Conservation (phyloP, 2,888 invertebrate genomes). For the Aromia moschata region DNA sequence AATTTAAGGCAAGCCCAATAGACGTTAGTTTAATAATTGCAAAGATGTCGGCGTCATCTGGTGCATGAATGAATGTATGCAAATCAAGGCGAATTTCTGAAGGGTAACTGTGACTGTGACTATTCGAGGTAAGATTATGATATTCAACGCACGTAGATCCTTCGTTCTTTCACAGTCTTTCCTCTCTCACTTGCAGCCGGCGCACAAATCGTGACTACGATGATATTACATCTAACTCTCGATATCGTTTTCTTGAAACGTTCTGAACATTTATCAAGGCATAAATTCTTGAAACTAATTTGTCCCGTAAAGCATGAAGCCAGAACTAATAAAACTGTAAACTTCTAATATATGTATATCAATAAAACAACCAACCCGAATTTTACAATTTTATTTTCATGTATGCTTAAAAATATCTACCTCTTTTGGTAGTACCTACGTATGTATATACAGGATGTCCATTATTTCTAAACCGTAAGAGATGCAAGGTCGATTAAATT, state of each 20-base stretch:
- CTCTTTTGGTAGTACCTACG: no score
- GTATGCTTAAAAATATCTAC: no score
- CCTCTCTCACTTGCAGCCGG: slow-evolving; percentile 56
- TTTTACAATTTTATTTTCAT: no score
- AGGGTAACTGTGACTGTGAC: slow-evolving; percentile 41
- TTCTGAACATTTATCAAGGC: slow-evolving; percentile 24
- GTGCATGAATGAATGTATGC: slow-evolving; percentile 41
- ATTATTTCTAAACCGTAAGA: no score
- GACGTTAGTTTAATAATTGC: slow-evolving; percentile 35
- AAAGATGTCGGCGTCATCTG: slow-evolving; percentile 37
- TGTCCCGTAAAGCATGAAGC: no score
- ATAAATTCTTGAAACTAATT: slow-evolving; percentile 20
- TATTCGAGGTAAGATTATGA: slow-evolving; percentile 36
- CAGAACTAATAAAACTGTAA: no score
- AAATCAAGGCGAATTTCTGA: slow-evolving; percentile 43
- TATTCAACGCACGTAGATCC: slow-evolving; percentile 58
- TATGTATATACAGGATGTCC: no score
- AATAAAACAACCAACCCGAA: no score
- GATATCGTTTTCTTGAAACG: slow-evolving; percentile 26
- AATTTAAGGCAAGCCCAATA: slow-evolving; percentile 8
- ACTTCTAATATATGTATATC: no score
- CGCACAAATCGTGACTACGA: slow-evolving; percentile 60
- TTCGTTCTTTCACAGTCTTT: slow-evolving; percentile 51
- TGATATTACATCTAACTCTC: slow-evolving; percentile 46
- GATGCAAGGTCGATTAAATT: no score